Base-by-base conservation (phyloP, 2,113 vertebrate species). In the Halichoeres trimaculatus region DNA sequence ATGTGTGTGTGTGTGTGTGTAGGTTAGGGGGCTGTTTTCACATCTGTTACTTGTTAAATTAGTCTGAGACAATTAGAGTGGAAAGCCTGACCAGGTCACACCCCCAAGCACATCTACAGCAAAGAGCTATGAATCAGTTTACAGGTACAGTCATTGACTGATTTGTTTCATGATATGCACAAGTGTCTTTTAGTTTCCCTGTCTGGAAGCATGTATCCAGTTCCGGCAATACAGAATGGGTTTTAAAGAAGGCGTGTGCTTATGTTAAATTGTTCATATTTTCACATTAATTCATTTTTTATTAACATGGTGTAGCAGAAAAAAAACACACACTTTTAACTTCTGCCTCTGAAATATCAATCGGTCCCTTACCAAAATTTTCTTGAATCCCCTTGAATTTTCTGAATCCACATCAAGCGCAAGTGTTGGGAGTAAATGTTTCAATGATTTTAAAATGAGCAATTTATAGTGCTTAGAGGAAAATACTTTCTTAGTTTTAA, bases 21-120 rank as follows among this genome's bases (percentile, higher is more conserved):
- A 70, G 61, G 78, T 85, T 86, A 81, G 85, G 19, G 78, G 78
- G 82, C 65, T 74, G 67, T 85, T 77, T 81, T 89, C 85, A 92
- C 93, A 94, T 93, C 94, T 93, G 92, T 91, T 90, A 92, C 90
- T 87, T 91, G 89, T 92, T 93, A 91, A 92, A 92, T 93, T 91
- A 92, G 84, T 70, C 80, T 80, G 75, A 90, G 87, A 89, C 87
- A 85, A 82, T 89, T 88, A 83, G 72, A 91, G 83, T 14, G 30
- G 78, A 70, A 73, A 73, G 64, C 52, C 70, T 59, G 64, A 74
- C 47, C 47, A 76, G 53, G 76, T 80, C 91, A 71, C 68, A 64
- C 50, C 26, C 1, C 63, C 20, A 41, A 80, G 61, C 69, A 74
- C 60, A 75, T 74, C 83, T 60, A 67, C 59, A 76, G 63, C 3